These are phyloP conservation scores for Trichogramma dendrolimi DNA, from an alignment of 2,888 invertebrate species.

Conservation along the genomic window DNA sequence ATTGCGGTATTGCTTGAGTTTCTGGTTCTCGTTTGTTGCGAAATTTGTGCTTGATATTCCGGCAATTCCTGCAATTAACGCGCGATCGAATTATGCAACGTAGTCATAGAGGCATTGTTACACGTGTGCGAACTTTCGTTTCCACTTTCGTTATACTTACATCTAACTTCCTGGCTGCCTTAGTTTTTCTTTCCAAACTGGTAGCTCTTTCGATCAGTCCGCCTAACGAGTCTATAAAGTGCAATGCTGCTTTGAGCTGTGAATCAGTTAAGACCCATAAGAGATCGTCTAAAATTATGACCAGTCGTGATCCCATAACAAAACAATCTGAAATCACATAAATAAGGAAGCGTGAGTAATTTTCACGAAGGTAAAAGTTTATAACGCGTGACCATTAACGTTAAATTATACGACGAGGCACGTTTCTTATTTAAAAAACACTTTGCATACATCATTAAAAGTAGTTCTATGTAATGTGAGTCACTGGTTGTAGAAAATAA, in stretches of 20 bases:
- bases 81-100: conserved; percentile 6
- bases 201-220: conserved; percentile 78
- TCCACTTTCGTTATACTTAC: conserved; percentile 46
- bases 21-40: conserved; percentile 57
- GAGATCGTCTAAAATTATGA: conserved; percentile 89
- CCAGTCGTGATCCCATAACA: conserved; percentile 85
- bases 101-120: background rate
- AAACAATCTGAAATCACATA: conserved; percentile 71
- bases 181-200: conserved; percentile 72
- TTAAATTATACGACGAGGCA: background rate
- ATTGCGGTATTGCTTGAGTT: conserved; percentile 49
- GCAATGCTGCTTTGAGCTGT: conserved; percentile 87
- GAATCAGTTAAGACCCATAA: conserved; percentile 97
- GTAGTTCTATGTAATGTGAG: no score
- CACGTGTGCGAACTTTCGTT: background rate
- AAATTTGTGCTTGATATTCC: conserved; percentile 69
- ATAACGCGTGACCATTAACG: background rate
- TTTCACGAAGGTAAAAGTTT: background rate
- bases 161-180: conserved; percentile 81
- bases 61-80: conserved; percentile 58
- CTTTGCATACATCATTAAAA: no score
- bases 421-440: no score
- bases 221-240: conserved; percentile 80
- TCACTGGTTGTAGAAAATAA: no score
- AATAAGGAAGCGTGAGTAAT: conserved; percentile 4